Evolutionary conservation across 2,888 invertebrate species (phyloP).

Genomic region (Boloria selene): DNA sequence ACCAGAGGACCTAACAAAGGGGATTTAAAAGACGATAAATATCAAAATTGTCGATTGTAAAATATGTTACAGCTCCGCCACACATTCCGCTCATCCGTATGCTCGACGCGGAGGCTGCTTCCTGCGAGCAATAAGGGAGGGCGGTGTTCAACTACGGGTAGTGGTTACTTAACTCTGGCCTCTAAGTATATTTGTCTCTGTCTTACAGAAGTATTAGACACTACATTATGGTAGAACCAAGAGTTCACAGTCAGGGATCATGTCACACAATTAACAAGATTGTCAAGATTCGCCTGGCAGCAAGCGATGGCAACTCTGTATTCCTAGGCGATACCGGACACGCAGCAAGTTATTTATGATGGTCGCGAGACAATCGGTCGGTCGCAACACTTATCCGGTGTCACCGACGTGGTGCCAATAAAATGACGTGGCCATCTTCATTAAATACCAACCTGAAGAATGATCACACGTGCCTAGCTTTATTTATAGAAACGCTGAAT

Average conservation of each 20-base stretch:
- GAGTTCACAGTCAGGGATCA: constrained; percentile 25
- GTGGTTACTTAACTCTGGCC: constrained; percentile 50
- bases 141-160: constrained; percentile 49
- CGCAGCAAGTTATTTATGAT: constrained; percentile 78
- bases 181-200: constrained; percentile 41
- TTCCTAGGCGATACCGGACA: constrained; percentile 75
- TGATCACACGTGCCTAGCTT: constrained; percentile 70
- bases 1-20: constrained; percentile 22
- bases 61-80: constrained; percentile 52
- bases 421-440: constrained; percentile 79
- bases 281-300: constrained; percentile 59
- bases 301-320: constrained; percentile 67
- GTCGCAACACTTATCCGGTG: constrained; percentile 78
- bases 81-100: constrained; percentile 75
- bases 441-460: constrained; percentile 74
- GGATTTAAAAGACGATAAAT: constrained; percentile 46
- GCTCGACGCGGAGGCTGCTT: constrained; percentile 70
- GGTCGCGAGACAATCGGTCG: constrained; percentile 77
- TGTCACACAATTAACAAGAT: constrained; percentile 35
- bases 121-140: constrained; percentile 62
- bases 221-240: constrained; percentile 25
- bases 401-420: constrained; percentile 68
- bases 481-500: constrained; percentile 67
- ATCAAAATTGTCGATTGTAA: constrained; percentile 43
- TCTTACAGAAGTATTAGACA: constrained; percentile 36